These are phyloP conservation scores for Mesoclemmys tuberculata DNA, from an alignment of 2,113 vertebrate genomes.

Conservation along the genomic window DNA sequence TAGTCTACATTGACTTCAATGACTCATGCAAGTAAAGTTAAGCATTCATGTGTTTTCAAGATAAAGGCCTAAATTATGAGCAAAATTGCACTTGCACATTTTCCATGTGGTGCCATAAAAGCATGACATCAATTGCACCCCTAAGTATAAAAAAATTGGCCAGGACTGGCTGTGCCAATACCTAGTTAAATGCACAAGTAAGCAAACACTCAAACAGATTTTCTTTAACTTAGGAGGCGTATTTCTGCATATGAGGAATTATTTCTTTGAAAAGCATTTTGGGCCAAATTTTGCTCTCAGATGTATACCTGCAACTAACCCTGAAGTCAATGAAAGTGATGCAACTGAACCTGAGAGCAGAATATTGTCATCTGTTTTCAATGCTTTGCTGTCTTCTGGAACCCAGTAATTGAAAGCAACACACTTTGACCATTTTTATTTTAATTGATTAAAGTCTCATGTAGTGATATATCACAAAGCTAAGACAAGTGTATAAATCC, in stretches of 20 bases:
- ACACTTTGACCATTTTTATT: background rate
- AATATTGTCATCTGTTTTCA: background rate
- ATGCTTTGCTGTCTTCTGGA: background rate
- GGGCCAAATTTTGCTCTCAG: background rate
- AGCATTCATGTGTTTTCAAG: background rate
- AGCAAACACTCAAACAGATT: background rate
- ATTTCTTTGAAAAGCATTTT: background rate
- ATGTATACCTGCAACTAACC: background rate
- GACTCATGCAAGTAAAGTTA: background rate
- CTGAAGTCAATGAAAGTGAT: background rate
- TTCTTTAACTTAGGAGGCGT: rapidly evolving
- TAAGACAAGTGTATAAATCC: background rate
- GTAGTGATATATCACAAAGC: background rate
- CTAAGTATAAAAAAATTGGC: background rate
- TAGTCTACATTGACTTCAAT: background rate
- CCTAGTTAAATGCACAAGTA: background rate
- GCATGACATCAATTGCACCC: background rate
- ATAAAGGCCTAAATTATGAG: background rate
- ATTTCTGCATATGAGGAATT: rapidly evolving
- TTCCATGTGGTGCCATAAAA: background rate
- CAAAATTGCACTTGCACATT: background rate
- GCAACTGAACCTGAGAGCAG: background rate
- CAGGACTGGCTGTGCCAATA: background rate
- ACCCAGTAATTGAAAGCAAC: background rate
- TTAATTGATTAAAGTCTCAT: background rate